Conservation (phyloP, 2,888 invertebrate genomes). For the Drosophila bunnanda region DNA sequence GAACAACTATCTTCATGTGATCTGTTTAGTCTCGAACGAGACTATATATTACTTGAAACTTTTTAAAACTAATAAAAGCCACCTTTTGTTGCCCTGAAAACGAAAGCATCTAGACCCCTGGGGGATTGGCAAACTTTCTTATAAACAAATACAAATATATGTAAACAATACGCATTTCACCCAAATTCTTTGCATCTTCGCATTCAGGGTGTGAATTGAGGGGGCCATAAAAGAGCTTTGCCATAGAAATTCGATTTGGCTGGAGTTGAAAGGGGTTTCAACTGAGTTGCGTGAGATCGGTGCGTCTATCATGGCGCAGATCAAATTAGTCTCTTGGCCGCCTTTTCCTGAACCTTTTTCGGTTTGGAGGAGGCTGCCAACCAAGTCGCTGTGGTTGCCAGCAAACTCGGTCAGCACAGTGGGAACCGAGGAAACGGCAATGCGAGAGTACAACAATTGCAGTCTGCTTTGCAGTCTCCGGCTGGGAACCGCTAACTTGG, state of each 20-base stretch:
- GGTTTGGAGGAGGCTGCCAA: constrained; percentile 2
- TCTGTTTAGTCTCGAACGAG: no score
- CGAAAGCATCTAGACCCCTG: constrained; percentile 12
- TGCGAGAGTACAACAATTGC: constrained; percentile 40
- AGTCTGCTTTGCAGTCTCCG: constrained; percentile 32
- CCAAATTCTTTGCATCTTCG: constrained; percentile 47
- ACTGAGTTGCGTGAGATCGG: constrained; percentile 63
- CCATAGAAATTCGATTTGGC: constrained; percentile 43
- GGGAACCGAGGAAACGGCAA: constrained; percentile 41
- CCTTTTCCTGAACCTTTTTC: constrained; percentile 43
- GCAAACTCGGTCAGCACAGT: constrained; percentile 48
- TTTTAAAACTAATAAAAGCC: background rate
- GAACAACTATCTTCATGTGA: no score
- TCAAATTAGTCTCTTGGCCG: constrained; percentile 65
- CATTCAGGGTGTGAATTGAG: constrained; percentile 68
- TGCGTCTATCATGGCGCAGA: constrained; percentile 68
- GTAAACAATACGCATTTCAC: constrained; percentile 17
- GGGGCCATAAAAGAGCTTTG: constrained; percentile 37
- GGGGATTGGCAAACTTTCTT: constrained; percentile 59
- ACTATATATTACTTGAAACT: no score
- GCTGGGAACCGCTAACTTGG: constrained; percentile 11
- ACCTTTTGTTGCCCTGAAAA: constrained; percentile 13
- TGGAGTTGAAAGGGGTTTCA: constrained; percentile 8
- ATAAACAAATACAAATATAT: constrained; percentile 4
- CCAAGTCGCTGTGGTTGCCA: constrained; percentile 29